A percentile compares a stretch with the other conserved stretches of the same genome.
These are phyloP conservation scores for Pteropus rufus DNA, from an alignment of 2,797 vertebrate genomes.

Conservation along the genomic window DNA sequence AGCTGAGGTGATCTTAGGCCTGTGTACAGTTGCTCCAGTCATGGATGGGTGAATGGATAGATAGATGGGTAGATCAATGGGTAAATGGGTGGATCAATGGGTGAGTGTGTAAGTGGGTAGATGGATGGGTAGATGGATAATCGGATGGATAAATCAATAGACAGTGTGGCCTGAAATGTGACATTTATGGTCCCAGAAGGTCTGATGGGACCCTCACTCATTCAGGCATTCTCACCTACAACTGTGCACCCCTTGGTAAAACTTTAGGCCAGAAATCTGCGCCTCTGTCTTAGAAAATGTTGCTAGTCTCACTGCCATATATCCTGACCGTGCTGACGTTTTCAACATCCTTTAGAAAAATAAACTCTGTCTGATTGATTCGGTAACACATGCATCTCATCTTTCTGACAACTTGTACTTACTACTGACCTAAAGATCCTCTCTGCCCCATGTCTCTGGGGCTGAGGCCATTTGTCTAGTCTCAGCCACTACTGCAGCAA, in stretches of 20 bases:
- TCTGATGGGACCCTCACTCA: background rate
- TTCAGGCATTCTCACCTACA: background rate
- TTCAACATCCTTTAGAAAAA: background rate
- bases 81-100: background rate
- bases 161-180: background rate
- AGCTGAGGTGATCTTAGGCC: background rate
- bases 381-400: background rate
- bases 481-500: background rate
- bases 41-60: background rate
- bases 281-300: background rate
- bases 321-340: background rate
- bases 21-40: background rate
- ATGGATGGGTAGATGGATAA: background rate
- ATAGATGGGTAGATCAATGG: background rate
- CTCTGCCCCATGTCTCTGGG: background rate
- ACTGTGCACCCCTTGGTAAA: background rate
- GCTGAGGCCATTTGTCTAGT: background rate
- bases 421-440: background rate
- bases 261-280: background rate
- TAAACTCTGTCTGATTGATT: background rate
- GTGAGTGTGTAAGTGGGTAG: too few species aligned
- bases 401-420: background rate
- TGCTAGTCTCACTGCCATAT: background rate
- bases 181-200: background rate
- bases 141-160: background rate